phyloP scores from a whole-genome alignment of 2,888 invertebrate species.

The Tipula vernalis region DNA sequence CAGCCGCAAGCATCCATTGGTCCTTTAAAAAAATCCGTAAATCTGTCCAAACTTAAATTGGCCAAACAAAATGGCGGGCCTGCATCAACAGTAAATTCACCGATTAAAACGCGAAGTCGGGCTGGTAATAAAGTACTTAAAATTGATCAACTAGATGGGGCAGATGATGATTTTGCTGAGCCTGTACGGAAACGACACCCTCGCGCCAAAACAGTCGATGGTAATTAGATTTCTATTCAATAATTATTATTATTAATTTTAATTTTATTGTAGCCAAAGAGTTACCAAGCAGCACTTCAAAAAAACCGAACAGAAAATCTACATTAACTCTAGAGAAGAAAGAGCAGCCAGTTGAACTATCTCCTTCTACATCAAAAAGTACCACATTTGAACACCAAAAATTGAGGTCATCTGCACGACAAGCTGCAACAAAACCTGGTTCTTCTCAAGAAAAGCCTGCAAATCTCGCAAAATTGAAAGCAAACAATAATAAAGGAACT shows the following conservation, averaged over 20 bases:
- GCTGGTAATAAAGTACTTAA: not conserved
- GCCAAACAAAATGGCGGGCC: not conserved
- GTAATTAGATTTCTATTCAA: not conserved
- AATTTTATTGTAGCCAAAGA: not conserved
- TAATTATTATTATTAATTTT: not conserved
- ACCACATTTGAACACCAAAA: not conserved
- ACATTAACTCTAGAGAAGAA: not conserved
- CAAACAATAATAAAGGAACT: not conserved
- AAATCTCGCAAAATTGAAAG: slow-evolving; percentile 20
- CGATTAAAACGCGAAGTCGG: not conserved
- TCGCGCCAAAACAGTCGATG: slow-evolving; percentile 6
- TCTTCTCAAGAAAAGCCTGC: slow-evolving; percentile 17
- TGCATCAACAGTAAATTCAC: not conserved
- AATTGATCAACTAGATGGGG: not conserved
- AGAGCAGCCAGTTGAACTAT: not conserved
- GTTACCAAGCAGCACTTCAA: not conserved
- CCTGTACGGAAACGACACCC: not conserved
- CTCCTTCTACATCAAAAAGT: not conserved
- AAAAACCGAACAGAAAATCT: not conserved
- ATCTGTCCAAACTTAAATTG: not conserved
- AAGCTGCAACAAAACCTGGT: not conserved
- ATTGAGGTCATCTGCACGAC: not conserved
- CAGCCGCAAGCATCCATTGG: not conserved
- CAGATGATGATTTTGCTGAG: not conserved
- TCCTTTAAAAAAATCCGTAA: not conserved